Percentiles rank a stretch among this genome's conserved stretches.
phyloP scores from a whole-genome alignment of 2,888 invertebrate species.

The Dichetophora obliterata region DNA sequence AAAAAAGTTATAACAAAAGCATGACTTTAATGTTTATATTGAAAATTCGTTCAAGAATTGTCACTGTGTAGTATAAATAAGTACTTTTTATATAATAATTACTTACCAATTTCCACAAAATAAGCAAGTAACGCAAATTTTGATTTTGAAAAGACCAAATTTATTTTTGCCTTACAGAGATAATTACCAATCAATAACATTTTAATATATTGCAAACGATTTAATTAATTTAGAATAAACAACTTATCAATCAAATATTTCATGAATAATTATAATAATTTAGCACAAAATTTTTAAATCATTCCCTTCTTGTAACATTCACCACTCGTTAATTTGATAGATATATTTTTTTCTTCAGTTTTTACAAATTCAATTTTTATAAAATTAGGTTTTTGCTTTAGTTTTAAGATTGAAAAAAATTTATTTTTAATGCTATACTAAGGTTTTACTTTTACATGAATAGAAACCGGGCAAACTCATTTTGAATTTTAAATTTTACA shows the following conservation, averaged over 20 bases:
- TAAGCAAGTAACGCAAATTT: background rate
- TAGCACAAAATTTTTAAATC: background rate
- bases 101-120: too few relatives aligned
- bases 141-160: conserved; percentile 35
- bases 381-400: background rate
- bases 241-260: background rate
- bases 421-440: too few relatives aligned
- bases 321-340: background rate
- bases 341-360: background rate
- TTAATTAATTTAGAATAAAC: background rate
- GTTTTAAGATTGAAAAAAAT: too few relatives aligned
- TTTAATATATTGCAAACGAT: conserved; percentile 8
- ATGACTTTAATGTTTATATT: too few relatives aligned
- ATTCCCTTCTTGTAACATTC: background rate
- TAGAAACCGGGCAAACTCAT: too few relatives aligned
- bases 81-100: too few relatives aligned
- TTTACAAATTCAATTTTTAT: background rate
- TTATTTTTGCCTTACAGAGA: conserved; percentile 35
- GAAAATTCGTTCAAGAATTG: too few relatives aligned
- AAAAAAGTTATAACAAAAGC: too few relatives aligned
- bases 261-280: background rate
- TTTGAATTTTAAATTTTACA: too few relatives aligned
- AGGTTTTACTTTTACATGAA: too few relatives aligned
- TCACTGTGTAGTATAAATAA: too few relatives aligned
- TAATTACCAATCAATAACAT: conserved; percentile 23